Conservation (phyloP, 2,113 vertebrate species). For the Pseudonaja textilis region DNA sequence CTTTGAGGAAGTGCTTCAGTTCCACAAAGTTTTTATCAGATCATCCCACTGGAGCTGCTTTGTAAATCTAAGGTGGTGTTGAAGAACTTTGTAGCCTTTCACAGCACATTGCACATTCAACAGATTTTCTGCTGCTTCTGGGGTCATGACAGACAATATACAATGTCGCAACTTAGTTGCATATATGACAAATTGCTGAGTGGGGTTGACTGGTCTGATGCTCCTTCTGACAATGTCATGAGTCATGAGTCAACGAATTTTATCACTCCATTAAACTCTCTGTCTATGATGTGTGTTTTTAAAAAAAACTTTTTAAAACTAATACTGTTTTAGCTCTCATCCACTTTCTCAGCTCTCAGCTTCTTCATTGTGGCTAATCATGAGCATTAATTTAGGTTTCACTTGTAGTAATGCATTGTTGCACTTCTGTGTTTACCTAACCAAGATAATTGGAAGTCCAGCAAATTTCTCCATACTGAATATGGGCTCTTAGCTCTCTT, state of each 20-base stretch:
- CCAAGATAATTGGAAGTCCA: neutral
- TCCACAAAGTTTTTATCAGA: neutral
- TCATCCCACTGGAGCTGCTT: neutral
- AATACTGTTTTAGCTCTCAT: neutral
- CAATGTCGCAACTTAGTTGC: neutral
- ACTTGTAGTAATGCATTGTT: neutral
- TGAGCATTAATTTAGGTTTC: neutral
- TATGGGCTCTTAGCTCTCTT: neutral
- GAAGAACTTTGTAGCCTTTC: neutral
- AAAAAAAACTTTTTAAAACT: neutral
- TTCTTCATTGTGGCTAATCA: neutral
- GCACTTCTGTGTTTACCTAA: neutral
- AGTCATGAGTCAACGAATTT: neutral
- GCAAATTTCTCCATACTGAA: neutral
- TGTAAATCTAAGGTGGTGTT: neutral
- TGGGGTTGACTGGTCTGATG: neutral
- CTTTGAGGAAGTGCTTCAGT: neutral
- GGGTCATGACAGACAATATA: neutral
- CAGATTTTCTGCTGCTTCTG: neutral
- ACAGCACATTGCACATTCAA: neutral
- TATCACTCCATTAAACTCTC: neutral
- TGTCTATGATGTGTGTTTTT: neutral
- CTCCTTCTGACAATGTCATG: neutral
- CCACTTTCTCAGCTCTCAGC: neutral
- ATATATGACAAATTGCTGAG: neutral